Conservation (phyloP, 2,797 vertebrate genomes). For the Dendrocincla fuliginosa region DNA sequence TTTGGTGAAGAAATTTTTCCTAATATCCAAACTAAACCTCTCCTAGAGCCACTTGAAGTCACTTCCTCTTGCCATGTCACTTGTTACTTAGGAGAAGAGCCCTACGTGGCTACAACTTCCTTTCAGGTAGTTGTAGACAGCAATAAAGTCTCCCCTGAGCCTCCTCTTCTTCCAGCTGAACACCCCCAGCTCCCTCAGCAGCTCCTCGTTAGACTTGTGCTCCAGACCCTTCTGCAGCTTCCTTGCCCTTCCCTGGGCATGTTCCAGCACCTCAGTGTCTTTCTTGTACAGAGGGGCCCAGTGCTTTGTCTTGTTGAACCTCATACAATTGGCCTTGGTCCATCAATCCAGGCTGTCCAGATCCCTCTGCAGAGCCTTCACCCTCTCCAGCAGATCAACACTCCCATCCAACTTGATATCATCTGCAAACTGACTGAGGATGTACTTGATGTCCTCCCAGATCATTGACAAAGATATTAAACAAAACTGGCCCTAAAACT, state of each 20-base stretch:
- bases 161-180: not conserved
- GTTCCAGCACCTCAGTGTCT: not conserved
- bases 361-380: not conserved
- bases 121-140: fast-evolving
- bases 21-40: not conserved
- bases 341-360: not conserved
- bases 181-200: not conserved
- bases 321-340: not conserved
- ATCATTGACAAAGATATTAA: not conserved
- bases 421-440: not conserved
- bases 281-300: fast-evolving
- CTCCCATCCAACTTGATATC: not conserved
- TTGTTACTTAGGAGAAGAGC: not conserved
- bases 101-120: fast-evolving
- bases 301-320: not conserved
- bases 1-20: not conserved
- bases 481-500: not conserved
- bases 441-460: not conserved
- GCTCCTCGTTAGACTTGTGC: not conserved
- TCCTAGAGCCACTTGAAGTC: not conserved
- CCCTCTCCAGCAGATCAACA: not conserved
- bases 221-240: not conserved
- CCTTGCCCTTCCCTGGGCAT: fast-evolving
- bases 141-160: fast-evolving
- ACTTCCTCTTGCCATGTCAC: not conserved